phyloP scores from a whole-genome alignment of 2,888 invertebrate genomes.

The Lepeophtheirus nordmannii region DNA sequence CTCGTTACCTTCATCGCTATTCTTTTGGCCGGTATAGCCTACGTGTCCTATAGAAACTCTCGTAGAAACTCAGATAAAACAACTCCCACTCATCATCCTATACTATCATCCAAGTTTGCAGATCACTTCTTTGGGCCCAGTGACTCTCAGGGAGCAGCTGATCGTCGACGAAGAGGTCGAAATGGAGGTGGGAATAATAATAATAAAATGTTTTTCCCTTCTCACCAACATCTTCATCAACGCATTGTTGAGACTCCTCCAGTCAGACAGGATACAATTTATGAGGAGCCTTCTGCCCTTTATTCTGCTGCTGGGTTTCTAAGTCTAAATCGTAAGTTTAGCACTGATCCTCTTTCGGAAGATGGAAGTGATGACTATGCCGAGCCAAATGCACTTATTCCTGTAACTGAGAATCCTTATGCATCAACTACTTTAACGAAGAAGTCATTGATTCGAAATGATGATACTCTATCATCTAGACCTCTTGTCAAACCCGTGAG shows the following conservation, averaged over 20 bases:
- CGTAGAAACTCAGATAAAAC: background rate
- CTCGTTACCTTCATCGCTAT: slow-evolving; percentile 55
- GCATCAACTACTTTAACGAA: background rate
- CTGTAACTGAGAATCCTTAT: slow-evolving; percentile 14
- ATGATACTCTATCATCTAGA: background rate
- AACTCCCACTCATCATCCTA: slow-evolving; percentile 3
- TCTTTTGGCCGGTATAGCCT: slow-evolving; percentile 50
- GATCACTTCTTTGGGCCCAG: background rate
- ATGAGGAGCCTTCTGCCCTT: slow-evolving; percentile 22
- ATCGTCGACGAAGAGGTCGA: background rate
- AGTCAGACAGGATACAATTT: slow-evolving; percentile 21
- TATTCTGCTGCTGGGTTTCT: slow-evolving; percentile 9
- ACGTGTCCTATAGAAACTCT: slow-evolving; percentile 48
- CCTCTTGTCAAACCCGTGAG: background rate
- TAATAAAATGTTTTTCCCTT: background rate
- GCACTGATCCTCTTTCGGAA: slow-evolving; percentile 10
- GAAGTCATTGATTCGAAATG: background rate
- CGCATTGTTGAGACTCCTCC: slow-evolving; percentile 14
- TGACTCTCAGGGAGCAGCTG: background rate
- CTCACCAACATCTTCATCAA: slow-evolving; percentile 10
- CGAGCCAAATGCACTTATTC: slow-evolving; percentile 8
- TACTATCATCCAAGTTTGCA: slow-evolving; percentile 5
- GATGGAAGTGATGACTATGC: slow-evolving; percentile 23
- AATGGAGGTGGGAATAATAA: background rate
- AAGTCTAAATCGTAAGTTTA: slow-evolving; percentile 12